A percentile compares a stretch with the other conserved stretches of the same genome.
Evolutionary conservation across 1,140 invertebrate genomes (phyloP).

Genomic region (Bombus affinis): DNA sequence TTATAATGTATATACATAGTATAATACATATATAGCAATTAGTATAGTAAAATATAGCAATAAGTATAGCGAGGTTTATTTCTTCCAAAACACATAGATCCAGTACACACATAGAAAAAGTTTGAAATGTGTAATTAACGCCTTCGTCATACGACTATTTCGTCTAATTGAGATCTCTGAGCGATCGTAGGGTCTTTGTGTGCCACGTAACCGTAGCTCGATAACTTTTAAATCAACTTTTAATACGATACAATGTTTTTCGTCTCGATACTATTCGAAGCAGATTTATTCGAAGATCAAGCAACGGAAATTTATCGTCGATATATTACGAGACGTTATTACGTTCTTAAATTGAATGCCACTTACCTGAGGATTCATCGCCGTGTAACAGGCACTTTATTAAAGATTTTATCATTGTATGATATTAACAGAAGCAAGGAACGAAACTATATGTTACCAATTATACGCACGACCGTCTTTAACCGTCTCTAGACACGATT

Average conservation of each 20-base stretch:
- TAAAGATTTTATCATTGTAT: constrained; percentile 45
- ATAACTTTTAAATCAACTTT: neutral
- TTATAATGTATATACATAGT: no score
- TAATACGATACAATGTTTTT: neutral
- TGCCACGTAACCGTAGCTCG: no score
- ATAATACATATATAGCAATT: no score
- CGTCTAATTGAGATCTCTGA: neutral
- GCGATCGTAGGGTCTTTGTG: neutral
- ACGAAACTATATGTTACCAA: constrained; percentile 31
- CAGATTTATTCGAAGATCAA: neutral
- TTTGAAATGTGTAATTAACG: neutral
- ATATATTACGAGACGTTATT: constrained; percentile 16
- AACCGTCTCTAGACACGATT: constrained; percentile 34
- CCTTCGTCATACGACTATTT: neutral
- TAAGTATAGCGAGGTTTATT: neutral
- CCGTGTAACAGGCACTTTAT: constrained; percentile 26
- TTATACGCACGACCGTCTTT: constrained; percentile 41
- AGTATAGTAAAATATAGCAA: no score
- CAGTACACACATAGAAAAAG: neutral
- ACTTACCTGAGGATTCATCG: constrained; percentile 30
- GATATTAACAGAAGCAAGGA: neutral
- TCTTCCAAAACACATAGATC: no score
- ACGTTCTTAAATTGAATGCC: constrained; percentile 13
- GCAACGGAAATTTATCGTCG: constrained; percentile 5
- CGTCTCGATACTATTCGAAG: neutral